phyloP scores from a whole-genome alignment of 2,113 vertebrate species.

The Pituophis catenifer region DNA sequence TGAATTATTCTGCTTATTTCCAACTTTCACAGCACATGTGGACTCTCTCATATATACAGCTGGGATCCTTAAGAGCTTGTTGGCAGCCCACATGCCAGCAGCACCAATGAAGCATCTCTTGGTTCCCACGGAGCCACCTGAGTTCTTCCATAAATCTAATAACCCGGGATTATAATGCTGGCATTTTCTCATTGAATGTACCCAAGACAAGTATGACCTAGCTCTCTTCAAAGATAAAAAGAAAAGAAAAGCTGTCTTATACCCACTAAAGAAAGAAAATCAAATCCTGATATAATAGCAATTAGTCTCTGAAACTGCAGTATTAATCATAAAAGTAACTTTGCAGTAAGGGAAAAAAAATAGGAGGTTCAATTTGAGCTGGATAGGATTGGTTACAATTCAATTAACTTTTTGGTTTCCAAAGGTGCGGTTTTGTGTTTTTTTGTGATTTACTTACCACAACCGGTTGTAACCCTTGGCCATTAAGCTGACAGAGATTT shows the following conservation, averaged over 20 bases:
- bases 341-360: background rate
- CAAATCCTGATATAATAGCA: background rate
- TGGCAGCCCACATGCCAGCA: background rate
- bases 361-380: background rate
- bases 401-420: background rate
- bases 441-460: background rate
- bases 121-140: constrained; percentile 6
- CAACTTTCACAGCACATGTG: constrained; percentile 1
- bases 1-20: background rate
- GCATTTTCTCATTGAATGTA: background rate
- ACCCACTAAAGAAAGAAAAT: background rate
- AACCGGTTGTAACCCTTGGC: background rate
- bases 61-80: background rate
- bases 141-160: constrained; percentile 9
- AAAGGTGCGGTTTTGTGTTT: background rate
- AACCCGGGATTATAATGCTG: background rate
- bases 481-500: background rate
- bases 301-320: background rate
- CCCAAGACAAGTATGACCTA: background rate
- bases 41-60: background rate
- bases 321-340: background rate
- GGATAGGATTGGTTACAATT: background rate
- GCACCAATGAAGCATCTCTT: background rate
- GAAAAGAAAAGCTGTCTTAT: background rate
- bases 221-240: background rate